Evolutionary conservation across 2,797 vertebrate genomes (phyloP).

Genomic region (Sebastiscus tertius): DNA sequence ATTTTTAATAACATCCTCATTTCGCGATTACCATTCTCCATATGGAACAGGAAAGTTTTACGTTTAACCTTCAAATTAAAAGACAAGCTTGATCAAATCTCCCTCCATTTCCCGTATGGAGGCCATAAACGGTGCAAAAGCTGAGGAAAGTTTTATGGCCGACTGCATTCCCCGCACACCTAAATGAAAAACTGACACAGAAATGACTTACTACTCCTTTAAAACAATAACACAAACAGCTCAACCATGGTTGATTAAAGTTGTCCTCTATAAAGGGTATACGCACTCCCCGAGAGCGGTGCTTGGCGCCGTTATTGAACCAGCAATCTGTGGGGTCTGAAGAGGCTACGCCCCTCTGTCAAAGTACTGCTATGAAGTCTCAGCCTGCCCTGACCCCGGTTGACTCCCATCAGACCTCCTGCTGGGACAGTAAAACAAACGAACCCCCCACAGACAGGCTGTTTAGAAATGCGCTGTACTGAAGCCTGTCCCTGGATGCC

Average conservation of each 20-base stretch:
- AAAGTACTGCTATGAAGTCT: constrained; percentile 68
- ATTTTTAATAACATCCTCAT: constrained; percentile 59
- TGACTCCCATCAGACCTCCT: constrained; percentile 80
- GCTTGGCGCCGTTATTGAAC: constrained; percentile 70
- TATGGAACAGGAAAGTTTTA: constrained; percentile 36
- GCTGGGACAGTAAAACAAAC: constrained; percentile 83
- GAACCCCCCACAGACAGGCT: constrained; percentile 73
- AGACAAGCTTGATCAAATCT: constrained; percentile 22
- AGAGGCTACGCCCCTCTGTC: constrained; percentile 76
- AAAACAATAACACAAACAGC: constrained; percentile 66
- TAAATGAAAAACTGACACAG: constrained; percentile 40
- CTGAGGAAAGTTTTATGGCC: constrained; percentile 20
- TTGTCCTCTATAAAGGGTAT: constrained; percentile 77
- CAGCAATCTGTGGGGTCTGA: constrained; percentile 79
- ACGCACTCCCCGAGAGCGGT: constrained; percentile 49
- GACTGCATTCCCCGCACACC: constrained; percentile 1
- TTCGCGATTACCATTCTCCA: constrained; percentile 25
- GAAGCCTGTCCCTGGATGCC: constrained; percentile 72
- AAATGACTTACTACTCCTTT: constrained; percentile 52
- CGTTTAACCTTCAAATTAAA: constrained; percentile 48
- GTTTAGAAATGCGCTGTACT: constrained; percentile 76
- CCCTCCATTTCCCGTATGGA: neutral
- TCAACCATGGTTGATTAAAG: constrained; percentile 69
- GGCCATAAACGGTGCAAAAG: neutral
- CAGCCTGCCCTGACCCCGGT: constrained; percentile 77